Percentiles rank a stretch among this genome's conserved stretches.
Evolutionary conservation across 2,888 invertebrate species (phyloP).

Genomic region (Drosophila pseudotakahashii): DNA sequence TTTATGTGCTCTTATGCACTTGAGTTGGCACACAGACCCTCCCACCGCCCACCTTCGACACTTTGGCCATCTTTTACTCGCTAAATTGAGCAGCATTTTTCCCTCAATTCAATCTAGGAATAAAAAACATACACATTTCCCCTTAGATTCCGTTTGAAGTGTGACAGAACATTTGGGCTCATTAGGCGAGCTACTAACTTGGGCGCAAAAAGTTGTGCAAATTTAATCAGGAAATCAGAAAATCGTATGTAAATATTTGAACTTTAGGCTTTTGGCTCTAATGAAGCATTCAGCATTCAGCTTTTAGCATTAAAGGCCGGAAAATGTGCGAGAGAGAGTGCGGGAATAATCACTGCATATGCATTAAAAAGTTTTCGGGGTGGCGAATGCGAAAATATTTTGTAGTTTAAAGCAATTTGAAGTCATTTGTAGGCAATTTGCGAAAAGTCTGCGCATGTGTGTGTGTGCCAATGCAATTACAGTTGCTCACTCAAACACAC

Average conservation of each 20-base stretch:
- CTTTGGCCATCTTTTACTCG: slow-evolving; percentile 20
- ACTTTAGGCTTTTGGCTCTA: slow-evolving; percentile 59
- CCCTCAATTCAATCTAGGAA: background rate
- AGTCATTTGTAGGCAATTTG: slow-evolving; percentile 80
- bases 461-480: slow-evolving; percentile 67
- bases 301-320: slow-evolving; percentile 9
- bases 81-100: slow-evolving; percentile 60
- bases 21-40: slow-evolving; percentile 26
- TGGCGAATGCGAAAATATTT: slow-evolving; percentile 68
- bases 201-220: slow-evolving; percentile 36
- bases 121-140: slow-evolving; percentile 1
- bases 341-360: slow-evolving; percentile 74
- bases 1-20: slow-evolving; percentile 63
- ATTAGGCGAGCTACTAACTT: slow-evolving; percentile 46
- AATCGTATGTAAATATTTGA: slow-evolving; percentile 43
- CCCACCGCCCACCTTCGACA: slow-evolving; percentile 4
- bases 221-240: slow-evolving; percentile 40
- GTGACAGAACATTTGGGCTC: slow-evolving; percentile 43
- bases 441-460: slow-evolving; percentile 57
- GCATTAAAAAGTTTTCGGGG: slow-evolving; percentile 75
- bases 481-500: slow-evolving; percentile 37
- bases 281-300: slow-evolving; percentile 59
- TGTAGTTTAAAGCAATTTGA: slow-evolving; percentile 77
- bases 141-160: slow-evolving; percentile 24
- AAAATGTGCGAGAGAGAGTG: slow-evolving; percentile 27